Base-by-base conservation (phyloP, 1,140 invertebrate genomes). In the Vollenhovia emeryi region DNA sequence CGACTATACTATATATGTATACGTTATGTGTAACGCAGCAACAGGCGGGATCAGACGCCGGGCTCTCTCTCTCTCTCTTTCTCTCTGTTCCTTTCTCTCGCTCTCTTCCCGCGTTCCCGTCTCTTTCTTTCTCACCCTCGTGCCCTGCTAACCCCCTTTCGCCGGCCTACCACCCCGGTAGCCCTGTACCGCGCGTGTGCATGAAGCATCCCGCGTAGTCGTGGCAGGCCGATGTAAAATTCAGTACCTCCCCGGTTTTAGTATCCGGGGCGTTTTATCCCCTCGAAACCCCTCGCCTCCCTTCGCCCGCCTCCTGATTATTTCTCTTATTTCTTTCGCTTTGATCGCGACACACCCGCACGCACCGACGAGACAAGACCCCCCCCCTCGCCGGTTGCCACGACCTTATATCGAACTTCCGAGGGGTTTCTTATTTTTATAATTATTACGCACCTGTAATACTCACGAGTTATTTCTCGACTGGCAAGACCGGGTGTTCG, bases 141-240 rank as follows among this genome's bases (percentile, higher is more conserved):
- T 76, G 57, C 4, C 21, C 24, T 36, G 15, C 43, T 76, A 55
- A 60, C 62, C 45, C 40, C 33, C 52, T 73, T 83, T 69, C 18
- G 33, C 30, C 62, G 33, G 62, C 33, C 33, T 83, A 73, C 6
- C 55, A 73, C 6, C 55, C 18, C 45, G n/a, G 62, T 79, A 66
- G 62, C 76, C 76, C 9, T 79, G 64, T 79, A 68, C 45, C 62
- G 62, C 76, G 11, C 60, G 75, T 64, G 43, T 66, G 27, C 60
- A 36, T 68, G 30, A n/a, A 79, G 4, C 60, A 66, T 66, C 36
- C n/a, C 36, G 36, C 36, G 62, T 64, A 64, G 62, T 64, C 62
- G 40, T 64, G 40, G 33, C 33, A 18, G 9, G 33, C 45, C 15
- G 21, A 55, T 69, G 45, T 69, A 79, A 79, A 79, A 79, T 79